These are phyloP conservation scores for Cygnus olor DNA, from an alignment of 2,797 vertebrate genomes.

Conservation along the genomic window DNA sequence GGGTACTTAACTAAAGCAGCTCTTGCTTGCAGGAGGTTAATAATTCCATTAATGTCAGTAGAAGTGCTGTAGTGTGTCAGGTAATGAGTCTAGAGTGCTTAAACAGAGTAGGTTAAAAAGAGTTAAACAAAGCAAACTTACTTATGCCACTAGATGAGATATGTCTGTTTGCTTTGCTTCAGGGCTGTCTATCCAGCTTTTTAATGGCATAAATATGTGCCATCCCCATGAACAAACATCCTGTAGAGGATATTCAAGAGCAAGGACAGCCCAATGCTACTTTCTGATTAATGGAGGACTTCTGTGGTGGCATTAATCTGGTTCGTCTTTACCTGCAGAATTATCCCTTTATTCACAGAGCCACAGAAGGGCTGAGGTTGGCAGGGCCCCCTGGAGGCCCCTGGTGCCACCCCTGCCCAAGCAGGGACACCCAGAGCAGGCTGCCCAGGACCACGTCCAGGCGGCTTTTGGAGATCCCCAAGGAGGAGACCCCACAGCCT, in stretches of 20 bases:
- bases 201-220: background rate
- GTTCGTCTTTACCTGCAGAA: background rate
- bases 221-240: background rate
- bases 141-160: background rate
- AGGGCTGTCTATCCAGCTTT: background rate
- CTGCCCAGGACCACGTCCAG: background rate
- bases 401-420: background rate
- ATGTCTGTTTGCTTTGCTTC: background rate
- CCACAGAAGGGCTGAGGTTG: background rate
- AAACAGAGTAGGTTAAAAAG: background rate
- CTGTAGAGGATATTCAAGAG: background rate
- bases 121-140: background rate
- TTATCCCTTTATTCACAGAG: background rate
- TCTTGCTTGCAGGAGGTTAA: background rate
- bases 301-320: background rate
- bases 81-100: background rate
- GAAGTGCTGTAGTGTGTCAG: background rate
- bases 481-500: background rate
- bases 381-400: background rate
- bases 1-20: background rate
- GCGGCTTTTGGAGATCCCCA: background rate
- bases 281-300: background rate
- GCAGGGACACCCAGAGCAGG: background rate
- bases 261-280: background rate
- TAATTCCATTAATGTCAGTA: background rate